Conservation (phyloP, 2,888 invertebrate genomes). For the Thecocarcelia acutangulata region DNA sequence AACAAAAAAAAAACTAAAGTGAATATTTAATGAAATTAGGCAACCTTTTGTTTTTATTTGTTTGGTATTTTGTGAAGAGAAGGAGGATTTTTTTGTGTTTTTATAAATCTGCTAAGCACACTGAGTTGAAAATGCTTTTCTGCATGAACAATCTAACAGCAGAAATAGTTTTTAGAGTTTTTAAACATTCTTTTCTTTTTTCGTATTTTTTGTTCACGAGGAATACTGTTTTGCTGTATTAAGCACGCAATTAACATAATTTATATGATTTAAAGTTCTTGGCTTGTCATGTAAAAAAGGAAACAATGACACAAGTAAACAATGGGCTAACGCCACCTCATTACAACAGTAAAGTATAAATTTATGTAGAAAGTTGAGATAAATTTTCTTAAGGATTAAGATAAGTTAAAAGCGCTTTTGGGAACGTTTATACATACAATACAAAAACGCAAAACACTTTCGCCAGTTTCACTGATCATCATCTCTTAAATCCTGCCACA, state of each 20-base stretch:
- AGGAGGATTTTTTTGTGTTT: constrained; percentile 9
- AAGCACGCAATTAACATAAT: constrained; percentile 65
- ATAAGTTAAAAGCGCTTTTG: background rate
- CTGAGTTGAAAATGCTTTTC: background rate
- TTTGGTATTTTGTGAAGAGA: background rate
- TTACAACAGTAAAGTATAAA: constrained; percentile 4
- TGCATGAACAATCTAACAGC: background rate
- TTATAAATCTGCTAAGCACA: background rate
- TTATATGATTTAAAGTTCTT: constrained; percentile 57
- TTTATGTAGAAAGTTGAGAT: constrained; percentile 12
- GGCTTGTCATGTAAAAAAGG: constrained; percentile 37
- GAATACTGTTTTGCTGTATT: constrained; percentile 38
- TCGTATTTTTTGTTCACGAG: no score
- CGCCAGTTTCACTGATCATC: constrained; percentile 9
- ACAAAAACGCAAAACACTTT: background rate
- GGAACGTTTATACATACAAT: background rate
- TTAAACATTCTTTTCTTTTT: background rate
- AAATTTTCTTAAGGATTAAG: background rate
- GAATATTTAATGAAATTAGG: constrained; percentile 53
- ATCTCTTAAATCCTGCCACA: background rate
- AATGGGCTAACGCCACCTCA: constrained; percentile 19
- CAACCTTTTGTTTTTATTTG: constrained; percentile 33
- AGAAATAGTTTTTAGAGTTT: constrained; percentile 43
- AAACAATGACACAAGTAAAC: constrained; percentile 38
- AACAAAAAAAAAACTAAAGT: constrained; percentile 44